These are phyloP conservation scores for Choreutis nemorana DNA, from an alignment of 2,888 invertebrate species.

Conservation along the genomic window DNA sequence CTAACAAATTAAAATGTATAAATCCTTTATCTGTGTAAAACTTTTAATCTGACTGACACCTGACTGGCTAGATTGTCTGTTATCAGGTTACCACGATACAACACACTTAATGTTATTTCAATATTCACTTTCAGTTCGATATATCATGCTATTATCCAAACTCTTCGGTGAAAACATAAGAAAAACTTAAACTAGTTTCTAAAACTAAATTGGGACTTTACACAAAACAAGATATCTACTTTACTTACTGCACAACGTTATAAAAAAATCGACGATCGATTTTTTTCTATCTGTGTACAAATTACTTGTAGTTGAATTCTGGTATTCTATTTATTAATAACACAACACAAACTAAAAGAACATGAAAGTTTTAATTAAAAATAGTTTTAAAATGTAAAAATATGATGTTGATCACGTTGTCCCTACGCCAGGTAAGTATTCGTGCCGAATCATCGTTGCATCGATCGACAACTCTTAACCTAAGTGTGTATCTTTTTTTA, in stretches of 20 bases:
- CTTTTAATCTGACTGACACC: constrained; percentile 1
- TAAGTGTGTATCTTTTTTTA: too few species aligned
- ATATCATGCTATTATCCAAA: too few species aligned
- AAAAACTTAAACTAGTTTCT: not conserved
- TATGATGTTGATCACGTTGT: constrained; percentile 1
- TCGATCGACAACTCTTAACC: too few species aligned
- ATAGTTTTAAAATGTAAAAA: not conserved
- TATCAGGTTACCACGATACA: not conserved
- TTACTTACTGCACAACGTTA: constrained; percentile 4
- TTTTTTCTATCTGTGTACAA: not conserved
- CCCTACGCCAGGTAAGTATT: too few species aligned
- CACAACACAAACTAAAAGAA: not conserved
- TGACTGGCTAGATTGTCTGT: not conserved
- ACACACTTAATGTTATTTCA: too few species aligned
- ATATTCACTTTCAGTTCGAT: too few species aligned
- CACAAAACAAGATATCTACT: constrained; percentile 4
- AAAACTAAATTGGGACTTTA: constrained; percentile 3
- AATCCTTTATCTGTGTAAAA: not conserved
- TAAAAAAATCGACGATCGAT: not conserved
- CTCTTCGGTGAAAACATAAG: not conserved
- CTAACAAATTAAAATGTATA: constrained; percentile 1
- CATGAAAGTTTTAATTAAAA: not conserved
- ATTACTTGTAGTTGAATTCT: constrained; percentile 1
- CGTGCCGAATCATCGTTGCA: too few species aligned
- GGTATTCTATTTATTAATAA: not conserved